Evolutionary conservation across 2,113 vertebrate genomes (phyloP), one percentile per base, ranked within the genome.

Genomic region (Lontra canadensis): DNA sequence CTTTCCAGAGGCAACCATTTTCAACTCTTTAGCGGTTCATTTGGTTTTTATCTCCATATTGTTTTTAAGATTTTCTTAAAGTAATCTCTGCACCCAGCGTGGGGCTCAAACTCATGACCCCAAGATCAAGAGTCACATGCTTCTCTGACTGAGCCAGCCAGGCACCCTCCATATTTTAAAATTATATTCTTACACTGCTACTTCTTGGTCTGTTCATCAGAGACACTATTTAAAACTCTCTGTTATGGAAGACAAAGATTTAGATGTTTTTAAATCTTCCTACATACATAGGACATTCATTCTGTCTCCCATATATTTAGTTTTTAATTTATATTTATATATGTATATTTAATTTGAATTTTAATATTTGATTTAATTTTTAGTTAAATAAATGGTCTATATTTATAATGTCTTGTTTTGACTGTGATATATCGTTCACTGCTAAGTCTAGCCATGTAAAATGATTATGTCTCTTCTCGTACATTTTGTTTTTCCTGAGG

Each of bases 401-500:
- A 90, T 93, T 91, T 90, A 95, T 71, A 92, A 95, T 59, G 57
- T 69, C n/a, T 90, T 95, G 18, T 80, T 94, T 95, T 73, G 76
- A 95, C 84, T 82, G 17, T 95, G 95, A 97, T 90, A 73, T 79
- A 90, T 42, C 57, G 65, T 61, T 82, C 14, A 7, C 42, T 52
- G 42, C 55, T 94, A 42, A 87, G 52, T 90, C 57, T 67, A 73
- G 71, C 90, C 78, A 59, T 34, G 61, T 91, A 93, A 95, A 97
- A 88, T 31, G 39, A 97, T 97, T 96, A 91, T 82, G 88, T 90
- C 61, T 90, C 96, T 81, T 88, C 73, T 87, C 82, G 88, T 29
- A 95, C 81, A 55, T 93, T 88, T 90, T 93, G 71, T 91, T 84
- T 88, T 96, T 94, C 87, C 93, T 95, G 90, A 59, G 55, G 69